Percentiles rank a stretch among this genome's conserved stretches.
Evolutionary conservation across 2,888 invertebrate species (phyloP).

Genomic region (Brachyptera risi): DNA sequence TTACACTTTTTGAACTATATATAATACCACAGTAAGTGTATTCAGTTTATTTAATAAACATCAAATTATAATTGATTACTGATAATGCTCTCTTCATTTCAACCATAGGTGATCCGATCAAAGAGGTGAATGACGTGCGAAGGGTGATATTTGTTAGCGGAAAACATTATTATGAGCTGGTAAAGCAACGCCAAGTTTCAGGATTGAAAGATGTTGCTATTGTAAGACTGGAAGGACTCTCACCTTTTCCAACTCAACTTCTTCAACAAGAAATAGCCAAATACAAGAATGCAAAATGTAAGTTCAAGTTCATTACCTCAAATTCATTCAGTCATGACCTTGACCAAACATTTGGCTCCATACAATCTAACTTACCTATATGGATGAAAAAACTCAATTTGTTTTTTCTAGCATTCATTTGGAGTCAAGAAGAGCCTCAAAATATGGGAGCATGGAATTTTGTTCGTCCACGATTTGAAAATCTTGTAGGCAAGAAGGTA

Average conservation of each 20-base stretch:
- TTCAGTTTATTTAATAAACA: no score
- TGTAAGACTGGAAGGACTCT: slow-evolving; percentile 78
- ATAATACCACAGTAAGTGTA: no score
- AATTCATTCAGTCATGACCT: no score
- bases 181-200: slow-evolving; percentile 62
- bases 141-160: slow-evolving; percentile 83
- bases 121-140: slow-evolving; percentile 58
- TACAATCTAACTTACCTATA: neutral
- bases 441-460: slow-evolving; percentile 98
- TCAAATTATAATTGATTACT: no score
- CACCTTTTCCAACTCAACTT: slow-evolving; percentile 84
- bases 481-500: slow-evolving; percentile 63
- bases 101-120: slow-evolving; percentile 61
- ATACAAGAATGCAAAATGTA: slow-evolving; percentile 74
- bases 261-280: slow-evolving; percentile 69
- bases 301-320: no score
- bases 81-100: no score
- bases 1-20: no score
- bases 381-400: no score
- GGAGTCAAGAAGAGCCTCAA: slow-evolving; percentile 97
- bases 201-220: slow-evolving; percentile 73
- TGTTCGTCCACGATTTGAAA: slow-evolving; percentile 83
- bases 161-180: slow-evolving; percentile 88
- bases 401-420: slow-evolving; percentile 78
- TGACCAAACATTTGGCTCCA: no score